A percentile compares a stretch with the other conserved stretches of the same genome.
These are phyloP conservation scores for Synanthedon formicaeformis DNA, from an alignment of 2,888 invertebrate genomes.

Conservation along the genomic window DNA sequence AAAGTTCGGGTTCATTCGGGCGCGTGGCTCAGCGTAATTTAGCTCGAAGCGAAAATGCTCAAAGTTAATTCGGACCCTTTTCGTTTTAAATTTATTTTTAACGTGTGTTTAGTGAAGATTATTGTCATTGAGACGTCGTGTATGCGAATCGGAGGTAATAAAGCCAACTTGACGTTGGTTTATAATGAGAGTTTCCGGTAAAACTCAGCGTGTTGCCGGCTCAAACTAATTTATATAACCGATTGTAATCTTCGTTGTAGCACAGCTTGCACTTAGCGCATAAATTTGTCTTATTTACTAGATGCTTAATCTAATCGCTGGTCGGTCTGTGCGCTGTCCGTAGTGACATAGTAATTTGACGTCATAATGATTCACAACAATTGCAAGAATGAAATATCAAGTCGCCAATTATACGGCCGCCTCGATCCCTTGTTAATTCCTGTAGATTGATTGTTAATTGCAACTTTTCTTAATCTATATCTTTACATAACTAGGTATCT, in stretches of 20 bases:
- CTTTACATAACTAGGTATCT: no score
- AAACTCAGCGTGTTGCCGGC: constrained; percentile 3
- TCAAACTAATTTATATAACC: constrained; percentile 8
- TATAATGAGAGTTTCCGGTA: constrained; percentile 25
- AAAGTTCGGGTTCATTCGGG: constrained; percentile 32
- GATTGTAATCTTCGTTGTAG: constrained; percentile 6
- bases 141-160: constrained; percentile 28
- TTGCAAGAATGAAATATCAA: no score
- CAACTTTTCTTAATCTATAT: no score
- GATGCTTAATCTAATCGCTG: neutral
- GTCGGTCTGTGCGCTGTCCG: neutral
- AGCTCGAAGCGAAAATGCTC: constrained; percentile 27
- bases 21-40: constrained; percentile 34
- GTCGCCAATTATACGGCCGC: no score
- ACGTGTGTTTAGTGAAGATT: constrained; percentile 27
- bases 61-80: constrained; percentile 23
- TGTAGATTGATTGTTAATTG: no score
- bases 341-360: neutral
- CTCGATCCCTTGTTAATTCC: no score
- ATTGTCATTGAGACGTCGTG: constrained; percentile 25
- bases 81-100: constrained; percentile 21
- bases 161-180: constrained; percentile 23
- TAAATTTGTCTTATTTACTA: neutral
- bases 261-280: neutral
- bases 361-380: no score